Evolutionary conservation across 64 coral and sea anemone species (phyloP).

Genomic region (Montipora capricornis): DNA sequence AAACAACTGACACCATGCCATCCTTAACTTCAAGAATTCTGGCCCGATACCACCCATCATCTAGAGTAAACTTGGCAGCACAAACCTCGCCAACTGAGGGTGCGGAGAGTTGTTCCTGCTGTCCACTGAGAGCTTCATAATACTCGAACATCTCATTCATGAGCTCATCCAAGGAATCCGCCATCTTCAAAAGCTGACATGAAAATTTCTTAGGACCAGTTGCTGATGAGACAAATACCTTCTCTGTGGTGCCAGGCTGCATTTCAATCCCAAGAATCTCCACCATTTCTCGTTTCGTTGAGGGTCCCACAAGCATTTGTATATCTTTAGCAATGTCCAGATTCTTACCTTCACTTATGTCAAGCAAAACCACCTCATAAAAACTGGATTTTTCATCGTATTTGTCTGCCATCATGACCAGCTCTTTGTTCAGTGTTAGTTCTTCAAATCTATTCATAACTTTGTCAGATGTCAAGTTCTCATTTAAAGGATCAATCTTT

Average conservation of each 20-base stretch:
- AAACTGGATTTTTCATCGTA: slow-evolving; percentile 37
- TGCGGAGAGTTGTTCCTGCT: slow-evolving; percentile 33
- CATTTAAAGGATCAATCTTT: slow-evolving; percentile 34
- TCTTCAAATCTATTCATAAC: slow-evolving; percentile 79
- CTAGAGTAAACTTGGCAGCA: slow-evolving; percentile 76
- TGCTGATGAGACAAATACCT: slow-evolving; percentile 53
- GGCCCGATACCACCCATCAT: slow-evolving; percentile 96
- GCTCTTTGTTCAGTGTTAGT: slow-evolving; percentile 76
- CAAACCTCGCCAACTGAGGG: slow-evolving; percentile 75
- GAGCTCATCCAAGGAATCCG: slow-evolving; percentile 68
- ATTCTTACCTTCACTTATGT: slow-evolving; percentile 75
- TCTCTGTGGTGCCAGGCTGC: slow-evolving; percentile 67
- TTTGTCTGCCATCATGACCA: slow-evolving; percentile 78
- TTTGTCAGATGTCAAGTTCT: slow-evolving; percentile 28
- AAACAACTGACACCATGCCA: slow-evolving; percentile 64
- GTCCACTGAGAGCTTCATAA: slow-evolving; percentile 52
- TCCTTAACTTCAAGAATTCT: slow-evolving; percentile 42
- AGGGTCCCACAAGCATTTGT: slow-evolving; percentile 8
- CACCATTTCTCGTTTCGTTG: neutral
- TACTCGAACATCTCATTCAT: slow-evolving; percentile 83
- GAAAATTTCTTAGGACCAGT: slow-evolving; percentile 68
- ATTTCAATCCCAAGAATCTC: neutral
- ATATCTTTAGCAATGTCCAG: slow-evolving; percentile 68
- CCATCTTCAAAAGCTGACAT: slow-evolving; percentile 71
- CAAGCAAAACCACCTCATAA: slow-evolving; percentile 52